phyloP scores from a whole-genome alignment of 2,797 vertebrate species.

The Allobates femoralis region DNA sequence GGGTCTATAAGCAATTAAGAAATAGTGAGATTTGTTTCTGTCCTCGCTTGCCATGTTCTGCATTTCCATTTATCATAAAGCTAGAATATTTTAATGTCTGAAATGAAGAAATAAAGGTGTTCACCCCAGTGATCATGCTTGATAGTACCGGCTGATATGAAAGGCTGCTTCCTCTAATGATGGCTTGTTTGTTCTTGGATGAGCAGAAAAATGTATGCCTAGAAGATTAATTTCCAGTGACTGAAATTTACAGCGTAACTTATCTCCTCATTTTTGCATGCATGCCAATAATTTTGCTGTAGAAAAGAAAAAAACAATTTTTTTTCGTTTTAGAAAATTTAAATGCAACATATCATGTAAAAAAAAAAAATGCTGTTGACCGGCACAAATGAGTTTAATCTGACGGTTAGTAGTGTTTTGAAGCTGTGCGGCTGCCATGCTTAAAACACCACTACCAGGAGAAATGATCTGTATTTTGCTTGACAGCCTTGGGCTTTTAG shows the following conservation, averaged over 20 bases:
- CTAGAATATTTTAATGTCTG: background rate
- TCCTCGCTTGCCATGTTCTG: background rate
- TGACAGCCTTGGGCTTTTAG: too few relatives aligned
- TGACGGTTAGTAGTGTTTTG: too few relatives aligned
- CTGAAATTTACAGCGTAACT: background rate
- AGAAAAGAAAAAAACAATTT: too few relatives aligned
- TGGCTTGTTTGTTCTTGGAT: background rate
- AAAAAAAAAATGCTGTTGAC: too few relatives aligned
- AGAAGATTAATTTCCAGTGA: slow-evolving; percentile 8
- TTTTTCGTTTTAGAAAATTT: background rate
- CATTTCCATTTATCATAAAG: background rate
- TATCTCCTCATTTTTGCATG: background rate
- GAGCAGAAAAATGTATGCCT: background rate
- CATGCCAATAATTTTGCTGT: background rate
- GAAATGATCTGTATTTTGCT: too few relatives aligned
- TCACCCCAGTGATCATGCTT: slow-evolving; percentile 8
- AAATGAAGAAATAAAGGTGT: background rate
- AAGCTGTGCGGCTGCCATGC: too few relatives aligned
- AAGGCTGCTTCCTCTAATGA: slow-evolving; percentile 11
- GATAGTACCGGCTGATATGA: background rate
- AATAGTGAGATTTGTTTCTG: background rate
- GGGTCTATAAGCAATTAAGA: background rate
- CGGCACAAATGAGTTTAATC: too few relatives aligned
- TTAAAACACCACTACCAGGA: too few relatives aligned
- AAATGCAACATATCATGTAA: too few relatives aligned